Evolutionary conservation across 2,113 vertebrate species (phyloP).

Genomic region (Cyprinodon tularosa): DNA sequence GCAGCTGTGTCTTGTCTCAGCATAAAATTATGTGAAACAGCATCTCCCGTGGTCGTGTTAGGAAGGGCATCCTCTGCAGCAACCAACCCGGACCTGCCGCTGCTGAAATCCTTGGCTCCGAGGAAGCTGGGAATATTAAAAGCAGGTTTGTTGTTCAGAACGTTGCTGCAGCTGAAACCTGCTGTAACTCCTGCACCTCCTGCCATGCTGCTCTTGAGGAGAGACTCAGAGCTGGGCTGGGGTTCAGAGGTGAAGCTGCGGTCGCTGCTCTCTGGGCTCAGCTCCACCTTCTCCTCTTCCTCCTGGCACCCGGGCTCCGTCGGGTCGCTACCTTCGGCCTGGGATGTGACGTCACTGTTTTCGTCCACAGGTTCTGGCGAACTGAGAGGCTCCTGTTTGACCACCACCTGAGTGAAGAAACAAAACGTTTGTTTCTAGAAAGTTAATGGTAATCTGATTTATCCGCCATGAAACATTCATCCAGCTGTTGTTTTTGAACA

Average conservation of each 20-base stretch:
- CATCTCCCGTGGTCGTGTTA: slow-evolving; percentile 91
- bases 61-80: slow-evolving; percentile 85
- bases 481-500: no score
- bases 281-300: slow-evolving; percentile 91
- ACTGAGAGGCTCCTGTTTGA: slow-evolving; percentile 93
- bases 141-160: slow-evolving; percentile 84
- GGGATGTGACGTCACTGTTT: slow-evolving; percentile 91
- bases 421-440: background rate
- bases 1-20: slow-evolving; percentile 81
- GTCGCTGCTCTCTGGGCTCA: slow-evolving; percentile 95
- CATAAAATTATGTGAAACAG: slow-evolving; percentile 82
- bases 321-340: slow-evolving; percentile 90
- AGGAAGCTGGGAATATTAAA: slow-evolving; percentile 92
- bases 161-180: slow-evolving; percentile 65
- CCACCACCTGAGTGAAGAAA: slow-evolving; percentile 82
- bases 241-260: slow-evolving; percentile 90
- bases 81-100: slow-evolving; percentile 63
- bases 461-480: no score
- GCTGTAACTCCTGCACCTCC: slow-evolving; percentile 16
- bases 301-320: slow-evolving; percentile 75
- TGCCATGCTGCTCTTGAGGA: slow-evolving; percentile 82
- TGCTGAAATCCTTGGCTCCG: slow-evolving; percentile 81
- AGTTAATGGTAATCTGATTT: background rate
- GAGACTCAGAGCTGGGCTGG: slow-evolving; percentile 89
- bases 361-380: slow-evolving; percentile 92